A percentile compares a stretch with the other conserved stretches of the same genome.
phyloP scores from a whole-genome alignment of 2,113 vertebrate species.

The Oceanodroma tethys region DNA sequence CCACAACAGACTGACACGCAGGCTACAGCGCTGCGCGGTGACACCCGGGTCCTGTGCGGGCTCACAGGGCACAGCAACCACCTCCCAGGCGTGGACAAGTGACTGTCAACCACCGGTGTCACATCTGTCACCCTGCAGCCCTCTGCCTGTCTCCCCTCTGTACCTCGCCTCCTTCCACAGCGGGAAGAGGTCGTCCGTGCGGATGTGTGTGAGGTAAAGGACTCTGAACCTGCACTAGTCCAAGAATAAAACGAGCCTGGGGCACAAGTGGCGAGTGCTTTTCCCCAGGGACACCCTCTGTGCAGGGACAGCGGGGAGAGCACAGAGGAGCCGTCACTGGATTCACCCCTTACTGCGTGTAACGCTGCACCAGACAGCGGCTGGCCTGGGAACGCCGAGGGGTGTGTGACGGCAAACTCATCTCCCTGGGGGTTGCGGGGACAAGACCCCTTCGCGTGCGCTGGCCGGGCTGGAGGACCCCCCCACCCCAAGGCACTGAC shows the following conservation, averaged over 20 bases:
- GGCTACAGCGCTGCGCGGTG: not conserved
- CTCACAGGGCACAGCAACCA: not conserved
- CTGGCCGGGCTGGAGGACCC: not conserved
- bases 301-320: not conserved
- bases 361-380: not conserved
- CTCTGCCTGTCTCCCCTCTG: not conserved
- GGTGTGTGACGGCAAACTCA: not conserved
- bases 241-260: not conserved
- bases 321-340: not conserved
- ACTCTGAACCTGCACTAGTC: not conserved
- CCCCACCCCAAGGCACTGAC: conserved; percentile 55
- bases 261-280: not conserved
- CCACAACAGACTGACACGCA: not conserved
- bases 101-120: fast-evolving
- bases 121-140: not conserved
- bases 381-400: not conserved
- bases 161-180: not conserved
- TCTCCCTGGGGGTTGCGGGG: not conserved
- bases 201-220: not conserved
- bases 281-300: not conserved
- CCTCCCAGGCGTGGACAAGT: not conserved
- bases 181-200: fast-evolving
- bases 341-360: not conserved
- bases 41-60: fast-evolving
- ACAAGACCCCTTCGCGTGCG: fast-evolving